A percentile compares a stretch with the other conserved stretches of the same genome.
Conservation (phyloP, 2,797 vertebrate species). For the Rhinoraja longicauda region DNA sequence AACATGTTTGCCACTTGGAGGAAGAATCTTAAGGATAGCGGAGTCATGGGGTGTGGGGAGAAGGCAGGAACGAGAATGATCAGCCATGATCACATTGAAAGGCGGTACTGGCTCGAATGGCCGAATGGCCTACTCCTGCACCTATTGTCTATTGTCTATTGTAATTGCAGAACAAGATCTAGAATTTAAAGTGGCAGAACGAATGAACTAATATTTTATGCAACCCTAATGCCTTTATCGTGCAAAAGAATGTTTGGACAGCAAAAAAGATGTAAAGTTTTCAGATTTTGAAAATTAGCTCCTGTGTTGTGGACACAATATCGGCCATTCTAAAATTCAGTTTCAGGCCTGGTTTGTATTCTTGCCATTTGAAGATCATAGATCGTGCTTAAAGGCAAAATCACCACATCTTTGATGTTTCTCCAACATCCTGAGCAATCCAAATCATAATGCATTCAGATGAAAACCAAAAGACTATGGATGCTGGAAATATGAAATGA, state of each 20-base stretch:
- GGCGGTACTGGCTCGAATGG: no score
- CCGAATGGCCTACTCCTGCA: no score
- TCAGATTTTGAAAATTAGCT: neutral
- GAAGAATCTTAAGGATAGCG: no score
- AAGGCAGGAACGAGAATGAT: no score
- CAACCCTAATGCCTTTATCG: neutral
- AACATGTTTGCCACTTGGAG: no score
- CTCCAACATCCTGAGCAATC: neutral
- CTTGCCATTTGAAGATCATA: neutral
- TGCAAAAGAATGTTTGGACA: neutral
- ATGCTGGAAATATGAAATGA: no score
- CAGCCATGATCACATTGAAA: no score
- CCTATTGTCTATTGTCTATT: no score
- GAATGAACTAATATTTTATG: neutral
- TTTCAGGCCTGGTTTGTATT: neutral
- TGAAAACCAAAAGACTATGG: neutral
- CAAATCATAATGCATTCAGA: no score
- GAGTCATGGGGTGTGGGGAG: no score
- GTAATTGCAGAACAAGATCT: neutral
- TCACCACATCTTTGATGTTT: neutral
- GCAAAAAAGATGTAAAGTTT: neutral
- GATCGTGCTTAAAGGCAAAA: neutral
- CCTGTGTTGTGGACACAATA: neutral
- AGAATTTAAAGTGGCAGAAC: neutral
- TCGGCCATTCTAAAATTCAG: neutral